Evolutionary conservation across 1,140 invertebrate genomes (phyloP).

Genomic region (Antheraea mylitta): DNA sequence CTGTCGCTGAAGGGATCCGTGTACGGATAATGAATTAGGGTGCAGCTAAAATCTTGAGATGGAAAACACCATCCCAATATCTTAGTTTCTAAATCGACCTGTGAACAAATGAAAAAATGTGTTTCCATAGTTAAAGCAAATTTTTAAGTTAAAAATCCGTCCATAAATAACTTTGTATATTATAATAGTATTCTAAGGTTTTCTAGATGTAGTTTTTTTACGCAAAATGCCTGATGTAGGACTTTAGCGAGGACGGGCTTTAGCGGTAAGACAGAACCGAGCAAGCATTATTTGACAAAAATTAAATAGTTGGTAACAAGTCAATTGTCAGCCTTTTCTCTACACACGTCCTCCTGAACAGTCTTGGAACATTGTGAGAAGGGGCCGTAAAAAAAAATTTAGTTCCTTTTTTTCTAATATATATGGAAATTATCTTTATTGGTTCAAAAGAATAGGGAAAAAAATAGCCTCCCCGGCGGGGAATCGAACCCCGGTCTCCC

Average conservation of each 20-base stretch:
- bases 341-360: constrained; percentile 79
- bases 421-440: too few relatives aligned
- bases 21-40: constrained; percentile 26
- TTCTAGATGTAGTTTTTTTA: constrained; percentile 85
- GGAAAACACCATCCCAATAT: constrained; percentile 52
- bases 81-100: constrained; percentile 79
- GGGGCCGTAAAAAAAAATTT: constrained; percentile 44
- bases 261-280: constrained; percentile 82
- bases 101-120: constrained; percentile 41
- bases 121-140: too few relatives aligned
- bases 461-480: constrained; percentile 35
- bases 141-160: too few relatives aligned
- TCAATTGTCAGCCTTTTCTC: constrained; percentile 82
- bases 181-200: constrained; percentile 17
- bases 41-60: too few relatives aligned
- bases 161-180: too few relatives aligned
- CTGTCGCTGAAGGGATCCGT: constrained; percentile 70
- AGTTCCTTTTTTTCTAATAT: too few relatives aligned
- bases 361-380: constrained; percentile 78
- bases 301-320: constrained; percentile 80
- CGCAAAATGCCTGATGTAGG: constrained; percentile 84
- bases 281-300: constrained; percentile 80
- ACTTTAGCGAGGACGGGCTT: constrained; percentile 82
- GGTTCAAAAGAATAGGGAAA: too few relatives aligned
- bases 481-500: constrained; percentile 54